Conservation (phyloP, 2,888 invertebrate species). For the Cheilosia soror region DNA sequence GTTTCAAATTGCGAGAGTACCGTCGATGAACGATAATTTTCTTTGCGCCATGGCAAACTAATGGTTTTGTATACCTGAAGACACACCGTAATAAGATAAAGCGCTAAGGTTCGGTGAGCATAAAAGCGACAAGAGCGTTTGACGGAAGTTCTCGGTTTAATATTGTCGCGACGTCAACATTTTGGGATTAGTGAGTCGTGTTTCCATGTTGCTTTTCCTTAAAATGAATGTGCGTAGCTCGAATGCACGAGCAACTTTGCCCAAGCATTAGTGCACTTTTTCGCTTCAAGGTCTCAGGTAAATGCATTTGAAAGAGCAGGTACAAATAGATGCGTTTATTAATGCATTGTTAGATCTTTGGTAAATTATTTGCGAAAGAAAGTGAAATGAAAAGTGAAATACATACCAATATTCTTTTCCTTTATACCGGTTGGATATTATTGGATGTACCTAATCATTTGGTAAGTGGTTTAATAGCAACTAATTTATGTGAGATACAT, state of each 20-base stretch:
- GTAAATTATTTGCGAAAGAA: conserved; percentile 29
- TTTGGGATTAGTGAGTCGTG: conserved; percentile 57
- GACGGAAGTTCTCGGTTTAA: conserved; percentile 29
- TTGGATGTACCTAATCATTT: too few relatives aligned
- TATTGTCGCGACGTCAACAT: conserved; percentile 36
- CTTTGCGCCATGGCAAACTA: conserved; percentile 58
- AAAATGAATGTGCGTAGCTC: conserved; percentile 34
- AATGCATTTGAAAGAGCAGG: conserved; percentile 22
- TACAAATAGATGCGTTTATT: conserved; percentile 37
- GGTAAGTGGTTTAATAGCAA: too few relatives aligned
- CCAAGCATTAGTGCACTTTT: conserved; percentile 47
- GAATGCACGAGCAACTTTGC: conserved; percentile 43
- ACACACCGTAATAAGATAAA: conserved; percentile 58
- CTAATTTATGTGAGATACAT: too few relatives aligned
- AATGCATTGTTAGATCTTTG: background rate
- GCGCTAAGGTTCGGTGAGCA: conserved; percentile 59
- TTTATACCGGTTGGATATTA: too few relatives aligned
- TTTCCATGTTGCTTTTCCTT: conserved; percentile 31
- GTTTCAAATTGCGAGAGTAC: background rate
- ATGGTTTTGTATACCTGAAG: conserved; percentile 68
- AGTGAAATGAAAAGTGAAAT: conserved; percentile 54
- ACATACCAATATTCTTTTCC: background rate
- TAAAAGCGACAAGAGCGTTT: conserved; percentile 58
- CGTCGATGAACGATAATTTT: conserved; percentile 47
- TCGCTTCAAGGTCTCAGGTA: conserved; percentile 60